Base-by-base conservation (phyloP, 35 echinoderm and acorn worm species). In the Ophioderma brevispina region DNA sequence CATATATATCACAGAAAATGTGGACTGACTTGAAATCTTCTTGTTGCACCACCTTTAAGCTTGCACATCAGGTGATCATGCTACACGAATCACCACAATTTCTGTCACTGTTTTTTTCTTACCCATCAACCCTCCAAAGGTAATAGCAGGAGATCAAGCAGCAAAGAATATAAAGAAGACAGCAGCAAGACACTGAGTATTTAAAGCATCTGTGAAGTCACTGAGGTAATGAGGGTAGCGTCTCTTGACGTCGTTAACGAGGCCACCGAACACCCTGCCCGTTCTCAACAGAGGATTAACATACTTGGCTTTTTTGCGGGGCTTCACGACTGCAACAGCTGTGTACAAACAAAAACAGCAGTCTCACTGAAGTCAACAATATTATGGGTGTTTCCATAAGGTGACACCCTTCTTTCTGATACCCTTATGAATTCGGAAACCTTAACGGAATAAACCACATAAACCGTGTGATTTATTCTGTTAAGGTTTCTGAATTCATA, bases 91-190 rank as follows among this genome's bases (percentile, higher is more conserved):
- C n/a, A n/a, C n/a, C n/a, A n/a, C n/a, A n/a, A n/a, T n/a, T n/a
- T n/a, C n/a, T n/a, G n/a, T n/a, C n/a, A n/a, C n/a, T 46, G 41
- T 17, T 17, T 46, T 25, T 70, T 25, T 78, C 92, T 94, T 77
- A 98, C 96, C 96, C 6, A 98, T 41, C 13, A 98, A 43, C 40
- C 96, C 96, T 49, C 96, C 96, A 80, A 98, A 98, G 0, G 96
- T 98, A 38, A 98, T 98, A 31, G 96, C 96, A 25, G 96, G 96
- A 23, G 96, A 98, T 0, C 94, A 81, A 13, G 86, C 85, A 40
- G 96, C 96, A 90, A 98, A 98, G 81, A 87, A 98, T 35, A 98
- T 98, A 75, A 98, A 98, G 70, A 98, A 89, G 36, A 92, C 86
- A 31, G 96, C 92, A 75, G 92, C 92, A 33, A 94, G 36, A 39